Base-by-base conservation (phyloP, 2,797 vertebrate genomes). In the Apodemus agrarius region DNA sequence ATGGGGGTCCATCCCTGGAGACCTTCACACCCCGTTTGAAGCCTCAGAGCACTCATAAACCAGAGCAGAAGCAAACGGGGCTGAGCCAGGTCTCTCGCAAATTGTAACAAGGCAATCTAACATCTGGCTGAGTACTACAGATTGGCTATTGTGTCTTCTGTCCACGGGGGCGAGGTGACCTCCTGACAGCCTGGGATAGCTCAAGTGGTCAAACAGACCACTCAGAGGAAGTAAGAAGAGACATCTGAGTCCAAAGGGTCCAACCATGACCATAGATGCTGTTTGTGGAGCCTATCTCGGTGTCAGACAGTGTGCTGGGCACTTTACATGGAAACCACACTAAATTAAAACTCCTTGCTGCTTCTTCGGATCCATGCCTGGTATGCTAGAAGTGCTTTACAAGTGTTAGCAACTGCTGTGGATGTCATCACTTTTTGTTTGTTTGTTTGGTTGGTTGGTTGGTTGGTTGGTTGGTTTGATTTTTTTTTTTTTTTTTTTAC, bases 261-360 rank as follows among this genome's bases (percentile, higher is more conserved):
- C 79, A 54, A 69, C 13, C 10, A 65, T 37, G 49, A 76, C 8
- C 43, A 76, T 10, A 63, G 61, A 54, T 83, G 3, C 69, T 72
- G 22, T 84, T 88, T 89, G 46, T 37, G 40, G 57, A 92, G 57
- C 5, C 5, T 4, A 67, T 82, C 26, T 85, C 1, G 6, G 54
- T 11, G 14, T 63, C 93, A 87, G 90, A 31, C 74, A 21, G 87
- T 90, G 43, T 21, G 34, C 34, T 82, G 37, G 80, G 61, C 84
- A 75, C 90, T 94, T 86, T 72, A 81, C 14, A 76, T 31, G 24
- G n/a, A 92, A 83, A 43, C 29, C 8, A 17, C 75, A 92, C 46
- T 80, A 83, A 94, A 91, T 89, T 21, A 94, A 80, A 79, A 79
- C 81, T 65, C 85, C 49, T 93, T 75, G 31, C 84, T 69, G 1